phyloP scores from a whole-genome alignment of 2,113 vertebrate species.

The Origma solitaria region DNA sequence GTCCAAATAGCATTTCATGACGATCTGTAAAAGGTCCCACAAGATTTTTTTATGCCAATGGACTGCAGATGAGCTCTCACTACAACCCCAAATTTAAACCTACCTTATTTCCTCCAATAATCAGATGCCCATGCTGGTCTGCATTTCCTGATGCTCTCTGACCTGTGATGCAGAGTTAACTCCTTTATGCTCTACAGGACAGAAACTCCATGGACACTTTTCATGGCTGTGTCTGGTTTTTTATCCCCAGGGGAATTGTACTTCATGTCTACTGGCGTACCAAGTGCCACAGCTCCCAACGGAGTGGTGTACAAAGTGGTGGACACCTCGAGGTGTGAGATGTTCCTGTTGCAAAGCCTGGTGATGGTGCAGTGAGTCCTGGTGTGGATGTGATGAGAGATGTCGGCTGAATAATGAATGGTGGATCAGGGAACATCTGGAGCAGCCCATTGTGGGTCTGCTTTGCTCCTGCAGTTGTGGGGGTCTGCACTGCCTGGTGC shows the following conservation, averaged over 20 bases:
- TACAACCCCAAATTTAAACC: neutral
- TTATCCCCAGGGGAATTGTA: conserved; percentile 85
- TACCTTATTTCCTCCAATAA: neutral
- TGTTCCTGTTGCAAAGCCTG: neutral
- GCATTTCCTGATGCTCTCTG: neutral
- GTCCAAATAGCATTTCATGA: neutral
- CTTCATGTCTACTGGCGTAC: conserved; percentile 88
- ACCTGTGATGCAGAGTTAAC: neutral
- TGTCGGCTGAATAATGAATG: neutral
- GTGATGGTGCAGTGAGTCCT: neutral
- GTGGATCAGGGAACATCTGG: neutral
- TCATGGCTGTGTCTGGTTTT: neutral
- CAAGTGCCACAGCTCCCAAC: conserved; percentile 80
- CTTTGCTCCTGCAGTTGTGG: neutral
- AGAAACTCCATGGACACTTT: neutral
- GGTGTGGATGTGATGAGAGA: neutral
- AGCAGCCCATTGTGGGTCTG: neutral
- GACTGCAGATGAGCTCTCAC: neutral
- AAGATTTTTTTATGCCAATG: neutral
- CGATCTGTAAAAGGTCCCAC: neutral
- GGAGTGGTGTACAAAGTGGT: conserved; percentile 93
- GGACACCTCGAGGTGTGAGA: conserved; percentile 88
- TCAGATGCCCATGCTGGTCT: neutral
- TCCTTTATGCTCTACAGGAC: neutral
- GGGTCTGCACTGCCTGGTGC: neutral